Percentiles rank a stretch among this genome's conserved stretches.
These are phyloP conservation scores for Hippasteria phrygiana DNA, from an alignment of 53 echinoderm and acorn worm genomes.

Conservation along the genomic window DNA sequence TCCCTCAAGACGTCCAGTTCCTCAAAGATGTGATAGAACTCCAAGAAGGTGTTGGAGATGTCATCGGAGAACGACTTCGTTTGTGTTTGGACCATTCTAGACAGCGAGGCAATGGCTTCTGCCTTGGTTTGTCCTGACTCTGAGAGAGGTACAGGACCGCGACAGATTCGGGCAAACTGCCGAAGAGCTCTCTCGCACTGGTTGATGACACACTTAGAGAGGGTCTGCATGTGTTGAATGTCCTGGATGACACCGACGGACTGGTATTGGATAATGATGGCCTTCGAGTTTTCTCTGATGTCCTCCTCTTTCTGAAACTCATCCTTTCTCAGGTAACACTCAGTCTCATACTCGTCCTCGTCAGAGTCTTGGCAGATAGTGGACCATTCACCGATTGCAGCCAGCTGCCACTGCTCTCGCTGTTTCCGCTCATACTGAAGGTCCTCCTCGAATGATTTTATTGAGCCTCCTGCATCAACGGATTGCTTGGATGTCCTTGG, in stretches of 20 bases:
- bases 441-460: background rate
- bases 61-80: slow-evolving; percentile 12
- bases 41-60: slow-evolving; percentile 45
- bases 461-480: background rate
- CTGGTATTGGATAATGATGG: background rate
- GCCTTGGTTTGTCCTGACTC: slow-evolving; percentile 46
- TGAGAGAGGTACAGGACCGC: slow-evolving; percentile 49
- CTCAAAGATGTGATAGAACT: slow-evolving; percentile 54
- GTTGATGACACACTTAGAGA: slow-evolving; percentile 55
- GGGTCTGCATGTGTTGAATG: slow-evolving; percentile 29
- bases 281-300: slow-evolving; percentile 13
- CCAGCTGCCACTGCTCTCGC: slow-evolving; percentile 51
- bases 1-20: slow-evolving; percentile 50
- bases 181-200: slow-evolving; percentile 55
- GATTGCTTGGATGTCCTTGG: background rate
- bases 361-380: slow-evolving; percentile 21
- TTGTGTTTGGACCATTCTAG: slow-evolving; percentile 20
- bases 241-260: slow-evolving; percentile 36
- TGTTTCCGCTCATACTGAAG: slow-evolving; percentile 20
- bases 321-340: slow-evolving; percentile 27
- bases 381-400: slow-evolving; percentile 46
- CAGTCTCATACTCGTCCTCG: slow-evolving; percentile 31
- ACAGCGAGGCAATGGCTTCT: slow-evolving; percentile 34
- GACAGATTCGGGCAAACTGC: slow-evolving; percentile 48
- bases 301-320: slow-evolving; percentile 38